A percentile compares a stretch with the other conserved stretches of the same genome.
Conservation (phyloP, 2,113 vertebrate genomes). For the Clinocottus analis region DNA sequence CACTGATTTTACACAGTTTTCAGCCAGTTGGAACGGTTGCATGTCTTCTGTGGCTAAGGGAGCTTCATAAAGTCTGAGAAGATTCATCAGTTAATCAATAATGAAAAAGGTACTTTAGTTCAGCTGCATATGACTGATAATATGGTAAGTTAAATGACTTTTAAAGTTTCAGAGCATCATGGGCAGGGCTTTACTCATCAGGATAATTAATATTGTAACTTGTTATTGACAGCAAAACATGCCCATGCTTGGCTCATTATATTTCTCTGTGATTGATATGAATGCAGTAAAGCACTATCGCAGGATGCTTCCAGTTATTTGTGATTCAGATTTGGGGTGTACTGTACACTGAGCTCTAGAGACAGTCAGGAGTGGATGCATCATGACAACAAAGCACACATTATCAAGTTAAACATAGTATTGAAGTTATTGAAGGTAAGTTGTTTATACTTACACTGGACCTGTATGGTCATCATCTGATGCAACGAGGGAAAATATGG, state of each 20-base stretch:
- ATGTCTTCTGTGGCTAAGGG: not conserved
- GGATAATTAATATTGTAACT: not conserved
- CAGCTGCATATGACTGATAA: not conserved
- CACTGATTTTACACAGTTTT: not conserved
- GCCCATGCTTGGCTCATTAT: not conserved
- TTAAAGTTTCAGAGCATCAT: not conserved
- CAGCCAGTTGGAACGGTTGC: not conserved
- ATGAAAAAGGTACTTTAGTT: not conserved
- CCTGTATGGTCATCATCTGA: slow-evolving; percentile 97
- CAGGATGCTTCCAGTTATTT: slow-evolving; percentile 15
- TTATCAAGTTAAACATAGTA: slow-evolving; percentile 13
- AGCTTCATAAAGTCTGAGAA: not conserved
- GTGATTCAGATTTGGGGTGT: slow-evolving; percentile 31
- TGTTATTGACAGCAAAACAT: not conserved
- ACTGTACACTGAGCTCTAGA: slow-evolving; percentile 27
- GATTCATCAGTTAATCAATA: not conserved
- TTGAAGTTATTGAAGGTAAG: slow-evolving; percentile 10
- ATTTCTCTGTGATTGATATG: not conserved
- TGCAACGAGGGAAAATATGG: slow-evolving; percentile 65
- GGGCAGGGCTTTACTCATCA: not conserved
- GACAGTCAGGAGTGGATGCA: slow-evolving; percentile 14
- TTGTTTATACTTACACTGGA: slow-evolving; percentile 89
- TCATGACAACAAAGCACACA: slow-evolving; percentile 31
- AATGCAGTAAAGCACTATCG: not conserved
- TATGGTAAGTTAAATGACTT: not conserved